Conservation (phyloP, 2,113 vertebrate genomes). For the Indicator indicator region DNA sequence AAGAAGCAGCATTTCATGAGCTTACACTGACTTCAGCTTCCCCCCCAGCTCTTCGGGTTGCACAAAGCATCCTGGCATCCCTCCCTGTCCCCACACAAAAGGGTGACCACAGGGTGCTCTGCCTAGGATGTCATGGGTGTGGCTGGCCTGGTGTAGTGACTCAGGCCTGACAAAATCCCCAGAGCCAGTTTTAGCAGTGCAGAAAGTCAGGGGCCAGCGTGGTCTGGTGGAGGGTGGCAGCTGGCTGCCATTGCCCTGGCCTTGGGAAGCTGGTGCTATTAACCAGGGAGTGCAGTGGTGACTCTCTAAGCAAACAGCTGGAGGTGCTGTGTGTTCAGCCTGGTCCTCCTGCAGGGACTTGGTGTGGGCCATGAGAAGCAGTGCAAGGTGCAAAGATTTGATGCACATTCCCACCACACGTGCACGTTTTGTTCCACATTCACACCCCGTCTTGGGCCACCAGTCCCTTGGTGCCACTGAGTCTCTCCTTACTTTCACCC, state of each 20-base stretch:
- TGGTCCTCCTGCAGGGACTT: background rate
- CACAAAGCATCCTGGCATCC: background rate
- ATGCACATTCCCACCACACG: background rate
- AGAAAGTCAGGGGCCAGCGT: background rate
- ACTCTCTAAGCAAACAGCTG: background rate
- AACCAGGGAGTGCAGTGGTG: background rate
- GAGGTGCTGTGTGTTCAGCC: background rate
- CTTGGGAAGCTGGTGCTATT: background rate
- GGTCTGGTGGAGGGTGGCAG: background rate
- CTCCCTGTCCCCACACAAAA: background rate
- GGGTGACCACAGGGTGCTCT: background rate
- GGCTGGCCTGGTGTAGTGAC: background rate
- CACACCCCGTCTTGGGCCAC: rapidly evolving
- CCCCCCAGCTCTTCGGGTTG: background rate
- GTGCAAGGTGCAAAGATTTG: background rate
- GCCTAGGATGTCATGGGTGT: rapidly evolving
- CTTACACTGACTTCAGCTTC: background rate
- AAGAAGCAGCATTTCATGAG: background rate
- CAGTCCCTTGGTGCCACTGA: background rate
- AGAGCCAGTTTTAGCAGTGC: background rate
- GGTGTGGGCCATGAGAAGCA: background rate
- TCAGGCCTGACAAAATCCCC: background rate
- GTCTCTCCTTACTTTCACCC: background rate
- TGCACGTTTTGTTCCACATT: background rate
- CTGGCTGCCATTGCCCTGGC: background rate